phyloP scores from a whole-genome alignment of 2,888 invertebrate genomes.

The Lucinisca nassula region DNA sequence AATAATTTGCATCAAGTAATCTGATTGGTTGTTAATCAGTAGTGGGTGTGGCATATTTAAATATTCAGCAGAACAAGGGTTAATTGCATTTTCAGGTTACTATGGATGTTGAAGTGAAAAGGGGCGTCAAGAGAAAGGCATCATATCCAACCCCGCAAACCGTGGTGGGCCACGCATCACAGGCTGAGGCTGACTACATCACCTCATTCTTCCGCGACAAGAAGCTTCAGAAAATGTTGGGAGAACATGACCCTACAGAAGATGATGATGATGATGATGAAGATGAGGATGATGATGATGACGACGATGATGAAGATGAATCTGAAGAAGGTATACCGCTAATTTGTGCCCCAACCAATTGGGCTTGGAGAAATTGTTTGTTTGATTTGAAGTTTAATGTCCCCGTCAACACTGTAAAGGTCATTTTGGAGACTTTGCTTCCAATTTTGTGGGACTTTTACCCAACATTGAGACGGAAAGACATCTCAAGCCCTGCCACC shows the following conservation, averaged over 20 bases:
- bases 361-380: too few relatives aligned
- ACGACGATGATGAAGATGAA: constrained; percentile 35
- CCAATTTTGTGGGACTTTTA: too few relatives aligned
- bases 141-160: not conserved
- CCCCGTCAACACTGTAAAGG: too few relatives aligned
- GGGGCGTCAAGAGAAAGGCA: not conserved
- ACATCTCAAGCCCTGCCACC: too few relatives aligned
- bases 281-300: constrained; percentile 58
- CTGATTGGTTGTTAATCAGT: too few relatives aligned
- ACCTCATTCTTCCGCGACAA: constrained; percentile 63
- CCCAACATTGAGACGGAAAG: too few relatives aligned
- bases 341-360: too few relatives aligned
- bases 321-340: constrained; percentile 33
- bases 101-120: not conserved
- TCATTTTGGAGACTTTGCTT: too few relatives aligned
- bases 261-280: constrained; percentile 49
- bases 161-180: not conserved
- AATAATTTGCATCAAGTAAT: too few relatives aligned
- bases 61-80: too few relatives aligned
- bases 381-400: too few relatives aligned
- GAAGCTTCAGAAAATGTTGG: constrained; percentile 69
- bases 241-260: constrained; percentile 22
- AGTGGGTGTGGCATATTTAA: too few relatives aligned
- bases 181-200: constrained; percentile 47
- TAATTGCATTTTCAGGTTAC: not conserved